Evolutionary conservation across 2,113 vertebrate species (phyloP).

Genomic region (Toxostoma redivivum): DNA sequence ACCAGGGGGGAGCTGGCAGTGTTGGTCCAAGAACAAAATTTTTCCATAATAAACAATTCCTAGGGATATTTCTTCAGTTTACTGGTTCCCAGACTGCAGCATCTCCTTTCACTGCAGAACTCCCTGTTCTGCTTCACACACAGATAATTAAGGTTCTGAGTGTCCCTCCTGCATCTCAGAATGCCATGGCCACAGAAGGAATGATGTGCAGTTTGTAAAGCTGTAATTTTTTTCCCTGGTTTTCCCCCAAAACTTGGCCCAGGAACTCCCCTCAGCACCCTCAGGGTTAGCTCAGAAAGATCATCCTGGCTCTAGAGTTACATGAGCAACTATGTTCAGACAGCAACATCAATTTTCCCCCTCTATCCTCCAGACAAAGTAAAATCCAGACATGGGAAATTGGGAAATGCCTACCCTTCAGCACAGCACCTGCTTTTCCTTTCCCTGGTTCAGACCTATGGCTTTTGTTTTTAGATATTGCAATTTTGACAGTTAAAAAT

Average conservation of each 20-base stretch:
- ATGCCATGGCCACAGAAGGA: neutral
- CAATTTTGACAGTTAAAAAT: neutral
- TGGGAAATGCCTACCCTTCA: neutral
- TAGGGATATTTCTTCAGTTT: neutral
- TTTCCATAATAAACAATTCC: neutral
- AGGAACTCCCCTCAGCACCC: neutral
- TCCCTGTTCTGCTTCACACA: neutral
- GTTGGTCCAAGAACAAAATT: neutral
- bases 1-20: neutral
- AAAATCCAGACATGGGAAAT: neutral
- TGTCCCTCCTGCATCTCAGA: neutral
- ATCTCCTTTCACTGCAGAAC: neutral
- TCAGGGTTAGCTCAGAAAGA: neutral
- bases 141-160: neutral
- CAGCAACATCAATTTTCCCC: neutral
- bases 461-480: neutral
- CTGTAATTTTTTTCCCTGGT: neutral
- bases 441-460: accelerated
- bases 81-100: neutral
- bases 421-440: neutral
- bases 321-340: neutral
- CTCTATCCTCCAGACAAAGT: neutral
- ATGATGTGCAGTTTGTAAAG: neutral
- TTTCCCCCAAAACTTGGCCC: neutral
- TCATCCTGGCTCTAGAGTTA: neutral